Base-by-base conservation (phyloP, 2,797 vertebrate species). In the Eurystomus glaucurus region DNA sequence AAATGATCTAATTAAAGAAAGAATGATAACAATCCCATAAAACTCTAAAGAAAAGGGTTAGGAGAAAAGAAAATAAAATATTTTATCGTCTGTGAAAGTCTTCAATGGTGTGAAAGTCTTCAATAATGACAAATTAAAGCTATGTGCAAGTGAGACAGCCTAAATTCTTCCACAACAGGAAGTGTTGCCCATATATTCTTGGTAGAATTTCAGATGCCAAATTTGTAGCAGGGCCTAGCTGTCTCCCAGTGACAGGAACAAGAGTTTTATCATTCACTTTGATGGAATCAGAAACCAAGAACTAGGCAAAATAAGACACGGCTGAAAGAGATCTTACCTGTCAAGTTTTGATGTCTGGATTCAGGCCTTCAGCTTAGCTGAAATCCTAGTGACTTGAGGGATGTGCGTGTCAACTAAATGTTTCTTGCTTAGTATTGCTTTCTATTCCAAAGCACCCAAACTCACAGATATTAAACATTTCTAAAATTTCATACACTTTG, bases 381-480 rank as follows among this genome's bases (percentile, higher is more conserved):
- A 86, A 91, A 71, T 55, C 45, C 48, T 45, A 61, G 11, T 46
- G 61, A 81, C 29, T 58, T 46, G 75, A 69, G 25, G 26, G 55
- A 90, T 13, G 5, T 15, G 5, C 18, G 15, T 68, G 9, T 71
- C 66, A 78, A 31, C 25, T 58, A 61, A 52, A 71, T n/a, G 28
- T 71, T 89, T 94, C 55, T 70, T 9, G 4, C 83, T 93, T 72
- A 85, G 26, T 72, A 35, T 48, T 76, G 33, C 14, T 95, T 88
- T 90, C 48, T 81, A 28, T 92, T 94, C 58, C 90, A 83, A 87
- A 88, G 46, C 35, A 65, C 37, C 57, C 57, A 65, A 54, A 79
- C 15, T 35, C 65, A 85, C 43, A 94, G 71, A 89, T 74, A 61
- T 79, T 95, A 83, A 69, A 94, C 74, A 77, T 19, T 16, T 89